These are phyloP conservation scores for Porphyrio hochstetteri DNA, from an alignment of 2,113 vertebrate genomes.

Conservation along the genomic window DNA sequence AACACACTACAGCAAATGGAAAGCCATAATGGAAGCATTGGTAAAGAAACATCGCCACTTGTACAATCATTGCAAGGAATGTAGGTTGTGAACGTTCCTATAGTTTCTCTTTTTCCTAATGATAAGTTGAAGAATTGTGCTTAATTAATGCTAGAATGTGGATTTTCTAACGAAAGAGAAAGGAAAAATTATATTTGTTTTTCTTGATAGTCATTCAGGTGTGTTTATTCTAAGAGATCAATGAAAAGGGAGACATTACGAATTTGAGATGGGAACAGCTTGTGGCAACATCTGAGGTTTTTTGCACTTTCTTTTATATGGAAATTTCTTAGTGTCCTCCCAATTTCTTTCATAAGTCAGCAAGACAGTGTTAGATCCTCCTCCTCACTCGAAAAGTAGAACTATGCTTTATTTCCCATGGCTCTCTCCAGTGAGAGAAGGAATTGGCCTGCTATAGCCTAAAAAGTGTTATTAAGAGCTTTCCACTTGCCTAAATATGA, in stretches of 20 bases:
- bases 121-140: not conserved
- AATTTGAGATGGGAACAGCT: not conserved
- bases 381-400: not conserved
- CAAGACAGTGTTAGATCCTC: not conserved
- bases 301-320: not conserved
- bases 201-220: not conserved
- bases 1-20: conserved; percentile 57
- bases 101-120: not conserved
- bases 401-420: not conserved
- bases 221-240: not conserved
- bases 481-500: not conserved
- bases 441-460: not conserved
- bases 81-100: not conserved
- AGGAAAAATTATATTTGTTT: not conserved
- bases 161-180: not conserved
- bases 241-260: not conserved
- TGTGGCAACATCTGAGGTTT: not conserved
- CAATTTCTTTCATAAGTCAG: not conserved
- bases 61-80: conserved; percentile 3
- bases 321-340: not conserved
- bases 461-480: not conserved
- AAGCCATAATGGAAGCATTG: conserved; percentile 49
- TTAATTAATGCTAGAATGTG: not conserved
- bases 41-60: conserved; percentile 43
- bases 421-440: not conserved